Evolutionary conservation across 2,113 vertebrate genomes (phyloP), one percentile per base, ranked within the genome.

Genomic region (Menura novaehollandiae): DNA sequence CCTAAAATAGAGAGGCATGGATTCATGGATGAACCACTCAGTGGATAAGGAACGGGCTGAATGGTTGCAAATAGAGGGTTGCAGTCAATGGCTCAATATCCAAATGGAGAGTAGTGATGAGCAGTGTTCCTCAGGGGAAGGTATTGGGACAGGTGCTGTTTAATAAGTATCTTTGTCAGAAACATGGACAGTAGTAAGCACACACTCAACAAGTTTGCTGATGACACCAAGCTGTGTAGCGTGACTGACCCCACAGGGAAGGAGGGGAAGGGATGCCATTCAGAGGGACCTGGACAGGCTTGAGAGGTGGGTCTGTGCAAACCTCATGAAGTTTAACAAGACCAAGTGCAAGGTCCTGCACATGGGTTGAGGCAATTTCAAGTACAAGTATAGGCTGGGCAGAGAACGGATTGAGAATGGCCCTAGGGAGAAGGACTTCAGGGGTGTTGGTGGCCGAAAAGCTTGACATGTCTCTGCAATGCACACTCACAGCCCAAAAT

Each of bases 361-460:
- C 35, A 13, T 20, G 22, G 15, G 7, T 37, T 6, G 15, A 81
- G 27, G 44, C 22, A 74, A 51, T 37, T 66, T 37, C 76, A 58
- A 56, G 12, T 22, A 35, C 6, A 13, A 51, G 23, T 9, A 44
- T 6, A 37, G 44, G 5, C 1, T 0, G 73, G 7, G 33, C 27
- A 52, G 33, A 51, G 27, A 27, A 33, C 10, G 6, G 53, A 52
- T 22, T 33, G 30, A 44, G 35, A 51, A 11, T 2, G 4, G 43
- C 43, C 13, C 37, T 14, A 33, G 43, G 59, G 22, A 80, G 35
- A 27, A 66, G 33, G 22, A 16, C 13, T 46, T 59, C 1, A 2
- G 27, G 23, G 15, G 22, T 33, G 49, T 51, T 51, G 27, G 43
- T 33, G 7, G 37, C 18, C 27, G 59, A 39, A 51, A 59, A 15